Percentiles rank a stretch among this genome's conserved stretches.
Evolutionary conservation across 2,113 vertebrate species (phyloP).

Genomic region (Peromyscus maniculatus): DNA sequence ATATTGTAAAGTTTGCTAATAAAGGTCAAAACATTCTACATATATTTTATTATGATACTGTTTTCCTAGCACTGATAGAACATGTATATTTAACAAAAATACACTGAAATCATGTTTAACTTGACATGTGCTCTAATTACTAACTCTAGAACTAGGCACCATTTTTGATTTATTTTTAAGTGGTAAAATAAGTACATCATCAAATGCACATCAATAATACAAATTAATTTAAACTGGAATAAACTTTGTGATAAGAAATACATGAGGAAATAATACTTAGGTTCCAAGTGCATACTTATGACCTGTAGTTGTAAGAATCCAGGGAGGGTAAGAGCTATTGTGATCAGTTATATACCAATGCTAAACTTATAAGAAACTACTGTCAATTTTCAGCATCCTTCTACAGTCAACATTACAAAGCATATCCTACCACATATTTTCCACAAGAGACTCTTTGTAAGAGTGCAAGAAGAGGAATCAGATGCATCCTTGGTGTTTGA

Average conservation of each 20-base stretch:
- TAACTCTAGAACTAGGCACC: not conserved
- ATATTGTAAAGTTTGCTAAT: not conserved
- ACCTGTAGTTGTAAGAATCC: not conserved
- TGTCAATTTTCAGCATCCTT: not conserved
- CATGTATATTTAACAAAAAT: not conserved
- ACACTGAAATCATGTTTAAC: not conserved
- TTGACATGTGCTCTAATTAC: not conserved
- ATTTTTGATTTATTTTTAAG: not conserved
- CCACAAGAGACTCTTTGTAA: not conserved
- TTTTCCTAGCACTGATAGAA: not conserved
- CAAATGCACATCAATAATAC: not conserved
- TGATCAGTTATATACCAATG: not conserved
- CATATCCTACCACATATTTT: not conserved
- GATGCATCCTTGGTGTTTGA: not conserved
- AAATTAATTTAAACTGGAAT: not conserved
- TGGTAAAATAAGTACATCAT: not conserved
- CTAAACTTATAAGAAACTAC: not conserved
- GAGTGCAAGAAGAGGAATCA: not conserved
- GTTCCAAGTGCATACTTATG: not conserved
- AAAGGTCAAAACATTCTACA: not conserved
- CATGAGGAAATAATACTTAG: not conserved
- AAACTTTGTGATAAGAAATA: not conserved
- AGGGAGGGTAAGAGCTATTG: fast-evolving
- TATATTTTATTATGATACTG: not conserved
- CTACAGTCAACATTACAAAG: not conserved